Base-by-base conservation (phyloP, 2,113 vertebrate species). In the Dromaius novaehollandiae region DNA sequence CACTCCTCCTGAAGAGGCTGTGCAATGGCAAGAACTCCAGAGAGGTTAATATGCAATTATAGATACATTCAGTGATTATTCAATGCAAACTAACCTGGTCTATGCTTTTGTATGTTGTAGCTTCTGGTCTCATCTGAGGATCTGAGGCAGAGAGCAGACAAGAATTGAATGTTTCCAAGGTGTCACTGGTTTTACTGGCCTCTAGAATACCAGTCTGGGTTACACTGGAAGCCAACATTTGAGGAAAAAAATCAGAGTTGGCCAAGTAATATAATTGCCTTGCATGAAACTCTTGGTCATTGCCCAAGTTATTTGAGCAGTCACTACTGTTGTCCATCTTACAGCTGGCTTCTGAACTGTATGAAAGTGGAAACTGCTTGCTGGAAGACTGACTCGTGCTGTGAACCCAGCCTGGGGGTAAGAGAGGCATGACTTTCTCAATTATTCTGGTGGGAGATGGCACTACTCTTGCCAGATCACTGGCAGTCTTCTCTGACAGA, bases 1-100 rank as follows among this genome's bases (percentile, higher is more conserved):
- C 9, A 40, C 71, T 92, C 50, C 73, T 80, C 51, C 48, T 51
- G 38, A n/a, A 55, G 15, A 80, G 28, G 15, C 6, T 56, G 30
- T 66, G 38, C 6, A 48, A 38, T 9, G 50, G 13, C 30, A 50
- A 77, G 51, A 81, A 71, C 26, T 6, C 34, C 14, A 16, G 6
- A 15, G 19, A 13, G 25, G 25, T 32, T 32, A 60, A 65, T 12
- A 46, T 14, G 14, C 26, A 78, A 46, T n/a, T 63, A 44, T 51
- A 58, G 75, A n/a, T 44, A n/a, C 50, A 83, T 16, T 60, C 79
- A 46, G 38, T 17, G 12, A 80, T 88, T 75, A 48, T 34, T 77
- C 69, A 89, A 53, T 68, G 63, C 11, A 91, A 79, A 94, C 89
- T 65, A 65, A 93, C 95, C 95, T 93, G 25, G 32, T 94, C 76